Evolutionary conservation across 2,113 vertebrate genomes (phyloP).

Genomic region (Hippolais icterina): DNA sequence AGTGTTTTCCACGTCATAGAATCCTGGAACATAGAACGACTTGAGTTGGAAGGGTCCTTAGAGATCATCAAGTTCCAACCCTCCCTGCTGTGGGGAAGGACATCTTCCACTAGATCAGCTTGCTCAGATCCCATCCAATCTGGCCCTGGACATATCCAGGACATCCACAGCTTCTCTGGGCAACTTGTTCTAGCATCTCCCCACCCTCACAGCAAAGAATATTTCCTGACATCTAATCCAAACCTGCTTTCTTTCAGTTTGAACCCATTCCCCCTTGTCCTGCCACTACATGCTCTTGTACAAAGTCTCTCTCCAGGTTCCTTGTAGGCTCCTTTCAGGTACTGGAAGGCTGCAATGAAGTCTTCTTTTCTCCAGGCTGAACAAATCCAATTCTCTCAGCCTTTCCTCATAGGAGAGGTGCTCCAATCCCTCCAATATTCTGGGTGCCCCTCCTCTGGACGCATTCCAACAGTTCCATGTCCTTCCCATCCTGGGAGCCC

Average conservation of each 20-base stretch:
- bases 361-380: neutral
- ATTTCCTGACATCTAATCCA: neutral
- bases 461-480: rapidly evolving
- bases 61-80: neutral
- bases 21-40: neutral
- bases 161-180: neutral
- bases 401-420: neutral
- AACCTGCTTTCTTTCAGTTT: neutral
- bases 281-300: no score
- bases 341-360: neutral
- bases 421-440: neutral
- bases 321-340: neutral
- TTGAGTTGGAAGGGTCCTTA: neutral
- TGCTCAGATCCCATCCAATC: neutral
- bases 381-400: neutral
- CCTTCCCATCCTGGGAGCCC: no score
- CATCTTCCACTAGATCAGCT: neutral
- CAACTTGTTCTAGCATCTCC: neutral
- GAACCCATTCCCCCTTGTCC: neutral
- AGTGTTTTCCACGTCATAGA: neutral
- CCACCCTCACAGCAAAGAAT: neutral
- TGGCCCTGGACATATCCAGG: neutral
- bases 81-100: neutral
- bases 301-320: neutral
- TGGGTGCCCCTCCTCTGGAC: neutral